Evolutionary conservation across 2,888 invertebrate species (phyloP).

Genomic region (Diaprepes abbreviatus): DNA sequence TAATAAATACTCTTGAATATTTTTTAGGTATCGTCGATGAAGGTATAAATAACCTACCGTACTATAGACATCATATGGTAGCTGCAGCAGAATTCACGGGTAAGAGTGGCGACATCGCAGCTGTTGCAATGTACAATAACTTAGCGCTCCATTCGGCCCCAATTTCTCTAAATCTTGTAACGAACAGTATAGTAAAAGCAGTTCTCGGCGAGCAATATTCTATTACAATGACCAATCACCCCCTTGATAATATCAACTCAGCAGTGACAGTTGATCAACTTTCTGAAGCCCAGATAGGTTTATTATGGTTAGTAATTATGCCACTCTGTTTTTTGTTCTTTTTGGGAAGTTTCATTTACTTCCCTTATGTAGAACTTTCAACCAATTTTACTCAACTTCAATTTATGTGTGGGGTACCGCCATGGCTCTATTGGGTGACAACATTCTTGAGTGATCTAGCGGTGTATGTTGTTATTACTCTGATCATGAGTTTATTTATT

Average conservation of each 20-base stretch:
- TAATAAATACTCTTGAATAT: too few species aligned
- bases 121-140: slow-evolving; percentile 67
- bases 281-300: slow-evolving; percentile 56
- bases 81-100: slow-evolving; percentile 68
- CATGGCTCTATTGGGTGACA: slow-evolving; percentile 75
- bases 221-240: slow-evolving; percentile 62
- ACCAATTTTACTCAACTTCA: slow-evolving; percentile 78
- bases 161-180: slow-evolving; percentile 69
- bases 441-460: slow-evolving; percentile 73
- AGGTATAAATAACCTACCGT: slow-evolving; percentile 65
- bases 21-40: slow-evolving; percentile 65
- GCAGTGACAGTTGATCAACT: slow-evolving; percentile 50
- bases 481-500: slow-evolving; percentile 45
- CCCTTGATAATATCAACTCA: slow-evolving; percentile 56
- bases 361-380: slow-evolving; percentile 75
- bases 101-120: slow-evolving; percentile 47
- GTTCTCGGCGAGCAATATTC: slow-evolving; percentile 59
- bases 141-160: slow-evolving; percentile 70
- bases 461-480: slow-evolving; percentile 57
- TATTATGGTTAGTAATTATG: slow-evolving; percentile 63
- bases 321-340: slow-evolving; percentile 66
- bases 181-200: slow-evolving; percentile 67
- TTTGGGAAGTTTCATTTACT: slow-evolving; percentile 71
- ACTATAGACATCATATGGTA: slow-evolving; percentile 68
- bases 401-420: slow-evolving; percentile 76